Evolutionary conservation across 2,113 vertebrate genomes (phyloP).

Genomic region (Forbesichthys papilliferus): DNA sequence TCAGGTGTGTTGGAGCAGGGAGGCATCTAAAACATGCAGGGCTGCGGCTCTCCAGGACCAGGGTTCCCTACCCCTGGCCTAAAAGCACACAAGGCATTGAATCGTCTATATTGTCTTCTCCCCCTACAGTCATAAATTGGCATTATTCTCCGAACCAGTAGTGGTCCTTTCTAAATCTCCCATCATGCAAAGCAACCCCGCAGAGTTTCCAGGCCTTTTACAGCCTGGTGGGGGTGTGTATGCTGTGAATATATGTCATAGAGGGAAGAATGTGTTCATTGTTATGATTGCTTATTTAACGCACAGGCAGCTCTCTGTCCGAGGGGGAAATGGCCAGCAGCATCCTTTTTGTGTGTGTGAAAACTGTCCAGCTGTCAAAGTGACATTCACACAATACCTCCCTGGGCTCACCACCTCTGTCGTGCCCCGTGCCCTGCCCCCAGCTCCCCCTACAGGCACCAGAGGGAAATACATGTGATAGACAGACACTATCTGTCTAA

Average conservation of each 20-base stretch:
- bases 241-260: constrained; percentile 65
- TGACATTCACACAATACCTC: constrained; percentile 79
- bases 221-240: constrained; percentile 24
- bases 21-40: too few species aligned
- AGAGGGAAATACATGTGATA: constrained; percentile 39
- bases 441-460: constrained; percentile 15
- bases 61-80: too few species aligned
- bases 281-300: constrained; percentile 80
- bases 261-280: constrained; percentile 77
- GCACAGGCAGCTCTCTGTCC: constrained; percentile 66
- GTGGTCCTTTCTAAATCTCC: constrained; percentile 27
- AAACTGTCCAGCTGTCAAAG: constrained; percentile 84
- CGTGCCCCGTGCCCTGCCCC: neutral
- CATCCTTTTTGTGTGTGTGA: constrained; percentile 66
- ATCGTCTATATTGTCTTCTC: neutral
- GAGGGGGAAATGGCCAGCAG: constrained; percentile 74
- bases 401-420: constrained; percentile 64
- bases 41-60: too few species aligned
- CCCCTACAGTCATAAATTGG: constrained; percentile 13
- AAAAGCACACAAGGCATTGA: constrained; percentile 4
- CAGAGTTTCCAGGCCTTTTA: constrained; percentile 44
- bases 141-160: constrained; percentile 1
- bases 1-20: too few species aligned
- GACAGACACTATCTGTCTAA: neutral
- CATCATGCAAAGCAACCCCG: neutral